phyloP scores from a whole-genome alignment of 2,113 vertebrate genomes.

The Microcebus griseorufus region DNA sequence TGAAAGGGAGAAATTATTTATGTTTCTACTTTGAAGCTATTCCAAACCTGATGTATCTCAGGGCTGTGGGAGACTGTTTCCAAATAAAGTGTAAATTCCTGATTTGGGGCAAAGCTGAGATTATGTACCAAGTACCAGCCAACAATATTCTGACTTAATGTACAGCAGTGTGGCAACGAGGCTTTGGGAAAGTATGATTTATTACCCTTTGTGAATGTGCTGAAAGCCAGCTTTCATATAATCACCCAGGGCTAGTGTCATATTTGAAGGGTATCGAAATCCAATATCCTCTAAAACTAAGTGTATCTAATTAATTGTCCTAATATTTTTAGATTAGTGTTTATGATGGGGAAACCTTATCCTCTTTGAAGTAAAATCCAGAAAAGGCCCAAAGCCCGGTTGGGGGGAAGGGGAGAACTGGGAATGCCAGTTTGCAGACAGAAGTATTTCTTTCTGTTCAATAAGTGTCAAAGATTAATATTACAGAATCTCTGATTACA shows the following conservation, averaged over 20 bases:
- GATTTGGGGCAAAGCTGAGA: background rate
- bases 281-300: slow-evolving; percentile 89
- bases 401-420: slow-evolving; percentile 69
- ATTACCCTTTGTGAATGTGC: slow-evolving; percentile 70
- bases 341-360: slow-evolving; percentile 86
- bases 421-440: slow-evolving; percentile 83
- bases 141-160: slow-evolving; percentile 38
- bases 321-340: slow-evolving; percentile 87
- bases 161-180: background rate
- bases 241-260: slow-evolving; percentile 76
- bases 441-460: slow-evolving; percentile 84
- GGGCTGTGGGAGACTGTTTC: slow-evolving; percentile 29
- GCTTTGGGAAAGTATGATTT: slow-evolving; percentile 66
- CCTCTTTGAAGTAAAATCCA: slow-evolving; percentile 90
- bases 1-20: background rate
- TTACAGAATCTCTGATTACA: slow-evolving; percentile 89
- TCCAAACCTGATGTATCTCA: background rate
- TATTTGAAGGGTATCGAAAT: slow-evolving; percentile 89
- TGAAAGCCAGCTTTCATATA: slow-evolving; percentile 72
- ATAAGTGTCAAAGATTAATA: slow-evolving; percentile 90
- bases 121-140: background rate
- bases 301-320: slow-evolving; percentile 92
- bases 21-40: slow-evolving; percentile 49
- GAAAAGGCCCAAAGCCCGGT: slow-evolving; percentile 84
- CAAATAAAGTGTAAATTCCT: slow-evolving; percentile 53